A percentile compares a stretch with the other conserved stretches of the same genome.
Evolutionary conservation across 2,888 invertebrate species (phyloP).

Genomic region (Lycia hirtaria): DNA sequence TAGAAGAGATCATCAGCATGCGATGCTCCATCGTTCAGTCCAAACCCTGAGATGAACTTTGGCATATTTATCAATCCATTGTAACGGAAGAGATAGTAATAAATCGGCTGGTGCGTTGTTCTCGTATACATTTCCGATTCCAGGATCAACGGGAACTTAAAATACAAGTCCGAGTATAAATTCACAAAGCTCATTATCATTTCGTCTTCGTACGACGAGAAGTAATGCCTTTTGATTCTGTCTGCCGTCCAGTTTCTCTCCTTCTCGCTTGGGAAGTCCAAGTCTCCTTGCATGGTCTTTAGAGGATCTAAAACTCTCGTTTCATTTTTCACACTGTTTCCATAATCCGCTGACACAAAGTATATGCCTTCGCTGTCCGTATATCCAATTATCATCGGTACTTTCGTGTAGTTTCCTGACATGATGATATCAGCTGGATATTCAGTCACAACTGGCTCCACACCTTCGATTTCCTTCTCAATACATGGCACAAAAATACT

Average conservation of each 20-base stretch:
- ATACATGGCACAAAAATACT: conserved; percentile 73
- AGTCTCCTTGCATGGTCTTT: conserved; percentile 59
- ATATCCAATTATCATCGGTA: conserved; percentile 77
- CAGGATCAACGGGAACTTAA: conserved; percentile 70
- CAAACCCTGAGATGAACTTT: conserved; percentile 67
- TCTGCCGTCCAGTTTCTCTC: conserved; percentile 64
- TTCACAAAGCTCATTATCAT: conserved; percentile 74
- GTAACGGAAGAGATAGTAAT: conserved; percentile 74
- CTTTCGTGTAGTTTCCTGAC: conserved; percentile 71
- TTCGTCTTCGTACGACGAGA: conserved; percentile 64
- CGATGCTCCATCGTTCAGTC: conserved; percentile 64
- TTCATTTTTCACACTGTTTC: conserved; percentile 58
- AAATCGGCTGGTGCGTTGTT: conserved; percentile 70
- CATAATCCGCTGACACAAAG: conserved; percentile 70
- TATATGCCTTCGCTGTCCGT: conserved; percentile 77
- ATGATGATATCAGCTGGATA: conserved; percentile 65
- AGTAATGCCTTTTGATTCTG: conserved; percentile 62
- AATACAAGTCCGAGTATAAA: conserved; percentile 73
- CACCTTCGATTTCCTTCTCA: conserved; percentile 68
- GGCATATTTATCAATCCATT: conserved; percentile 72
- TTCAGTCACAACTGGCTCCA: conserved; percentile 65
- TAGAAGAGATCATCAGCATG: conserved; percentile 79
- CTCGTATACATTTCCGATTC: conserved; percentile 68
- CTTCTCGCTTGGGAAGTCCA: conserved; percentile 64
- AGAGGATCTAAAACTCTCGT: conserved; percentile 51